Evolutionary conservation across 2,113 vertebrate genomes (phyloP), one percentile per base, ranked within the genome.

Genomic region (Todiramphus saurophagus): DNA sequence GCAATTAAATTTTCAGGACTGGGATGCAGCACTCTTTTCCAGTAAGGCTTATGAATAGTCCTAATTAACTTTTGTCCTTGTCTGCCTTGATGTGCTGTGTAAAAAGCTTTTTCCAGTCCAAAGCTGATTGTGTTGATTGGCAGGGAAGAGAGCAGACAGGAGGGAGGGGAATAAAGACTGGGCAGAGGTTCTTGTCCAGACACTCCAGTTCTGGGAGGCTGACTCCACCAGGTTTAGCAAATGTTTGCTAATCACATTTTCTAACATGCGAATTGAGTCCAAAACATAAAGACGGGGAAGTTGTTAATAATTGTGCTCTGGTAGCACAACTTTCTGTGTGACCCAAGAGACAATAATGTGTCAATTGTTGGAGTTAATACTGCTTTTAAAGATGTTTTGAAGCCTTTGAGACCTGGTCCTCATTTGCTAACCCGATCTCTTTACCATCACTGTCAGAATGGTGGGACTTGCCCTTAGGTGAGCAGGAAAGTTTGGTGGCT

Each of bases 11-110:
- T 93, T 88, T 95, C 70, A 62, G 88, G 84, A 81, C 80, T 89
- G 94, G 67, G 76, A 74, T 93, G 88, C 82, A 73, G 62, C 69
- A 67, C 87, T 97, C 66, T 70, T 84, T 87, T 90, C 76, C 81
- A 92, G 63, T 79, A 86, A 89, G 83, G 53, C 80, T 96, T 94
- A 75, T 86, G 90, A 87, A 82, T 85, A 93, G 94, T 77, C 75
- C 82, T 86, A 83, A 96, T 97, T 97, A 96, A 97, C 91, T 95
- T 96, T 87, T 77, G 74, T 94, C 78, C 93, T 72, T 87, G 35
- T 67, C 67, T 94, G 81, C 82, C 95, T 93, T 91, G 90, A 92
- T 90, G 72, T 59, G 64, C 58, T 88, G 68, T 50, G 64, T 77
- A 76, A 69, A 93, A 92, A 11, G 11, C 25, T 73, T 87, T 84